Evolutionary conservation across 2,888 invertebrate genomes (phyloP), one percentile per base, ranked within the genome.

Genomic region (Cryptops parisi): DNA sequence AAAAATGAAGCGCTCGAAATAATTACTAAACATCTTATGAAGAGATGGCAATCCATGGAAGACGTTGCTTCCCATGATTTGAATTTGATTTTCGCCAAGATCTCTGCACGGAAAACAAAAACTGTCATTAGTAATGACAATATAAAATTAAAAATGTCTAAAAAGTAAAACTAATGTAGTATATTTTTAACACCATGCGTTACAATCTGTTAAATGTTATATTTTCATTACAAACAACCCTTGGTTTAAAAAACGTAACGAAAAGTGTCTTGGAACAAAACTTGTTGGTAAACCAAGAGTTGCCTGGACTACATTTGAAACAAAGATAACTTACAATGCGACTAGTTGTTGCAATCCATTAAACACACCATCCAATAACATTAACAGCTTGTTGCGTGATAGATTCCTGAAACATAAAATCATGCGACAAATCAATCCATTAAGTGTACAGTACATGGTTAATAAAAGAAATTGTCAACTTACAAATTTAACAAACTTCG

Each of bases 401-500:
- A 64, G 52, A 53, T 62, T 68, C 27, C 62, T 62, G 9, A 26
- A 40, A 52, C 17, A 51, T 15, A 15, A 41, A 56, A 27, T 40
- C 4, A 40, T 4, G 17, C 21, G 3, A 40, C 17, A 40, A 40
- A 40, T 19, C 4, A 21, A 19, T 19, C 21, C 4, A 19, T 9
- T 40, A 3, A 19, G 41, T 9, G 4, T 40, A 21, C 21, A 40
- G 12, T 40, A 40, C 17, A 40, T 21, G 4, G 4, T 9, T 40
- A 19, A 40, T 40, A 3, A 40, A 17, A 5, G 22, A 22, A 9
- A 43, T 23, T 22, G 43, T n/a, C n/a, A n/a, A 33, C 68, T 64
- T 60, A 69, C 68, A 69, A 53, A 27, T 58, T 64, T 9, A 58
- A 62, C 3, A 68, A 59, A 45, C 62, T 64, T 2, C 64, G 58